Conservation (phyloP, 2,888 invertebrate species). For the Caenorhabditis wallacei region DNA sequence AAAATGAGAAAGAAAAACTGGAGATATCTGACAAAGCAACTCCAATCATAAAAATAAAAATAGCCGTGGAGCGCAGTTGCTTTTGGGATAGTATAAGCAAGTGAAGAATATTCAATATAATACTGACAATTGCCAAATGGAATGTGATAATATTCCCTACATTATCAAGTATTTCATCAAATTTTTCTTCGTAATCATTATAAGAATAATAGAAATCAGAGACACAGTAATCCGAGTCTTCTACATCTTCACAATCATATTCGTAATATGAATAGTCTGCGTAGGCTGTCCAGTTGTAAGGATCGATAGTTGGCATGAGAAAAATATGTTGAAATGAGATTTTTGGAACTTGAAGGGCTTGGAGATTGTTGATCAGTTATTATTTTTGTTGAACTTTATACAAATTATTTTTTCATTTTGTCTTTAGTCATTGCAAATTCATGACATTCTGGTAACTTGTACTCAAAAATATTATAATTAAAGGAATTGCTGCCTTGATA, state of each 20-base stretch:
- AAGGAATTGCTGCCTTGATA: too few relatives aligned
- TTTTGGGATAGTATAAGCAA: not conserved
- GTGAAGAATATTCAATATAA: slow-evolving; percentile 2
- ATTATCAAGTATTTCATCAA: not conserved
- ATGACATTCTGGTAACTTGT: too few relatives aligned
- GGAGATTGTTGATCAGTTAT: too few relatives aligned
- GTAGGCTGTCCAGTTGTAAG: not conserved
- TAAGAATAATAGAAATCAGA: not conserved
- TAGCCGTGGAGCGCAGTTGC: slow-evolving; percentile 14
- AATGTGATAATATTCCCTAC: not conserved
- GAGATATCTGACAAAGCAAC: slow-evolving; percentile 5
- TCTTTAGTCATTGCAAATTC: too few relatives aligned
- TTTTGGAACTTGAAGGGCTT: too few relatives aligned
- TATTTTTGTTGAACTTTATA: too few relatives aligned
- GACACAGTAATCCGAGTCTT: too few relatives aligned
- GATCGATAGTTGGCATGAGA: not conserved
- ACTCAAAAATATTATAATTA: too few relatives aligned
- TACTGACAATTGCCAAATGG: not conserved
- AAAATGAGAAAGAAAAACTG: not conserved
- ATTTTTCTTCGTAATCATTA: not conserved
- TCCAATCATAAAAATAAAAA: slow-evolving; percentile 23
- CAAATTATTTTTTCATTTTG: too few relatives aligned
- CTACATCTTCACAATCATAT: not conserved
- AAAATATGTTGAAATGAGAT: too few relatives aligned
- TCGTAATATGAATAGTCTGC: not conserved